Conservation (phyloP, 2,888 invertebrate genomes). For the Xanthia icteritia region DNA sequence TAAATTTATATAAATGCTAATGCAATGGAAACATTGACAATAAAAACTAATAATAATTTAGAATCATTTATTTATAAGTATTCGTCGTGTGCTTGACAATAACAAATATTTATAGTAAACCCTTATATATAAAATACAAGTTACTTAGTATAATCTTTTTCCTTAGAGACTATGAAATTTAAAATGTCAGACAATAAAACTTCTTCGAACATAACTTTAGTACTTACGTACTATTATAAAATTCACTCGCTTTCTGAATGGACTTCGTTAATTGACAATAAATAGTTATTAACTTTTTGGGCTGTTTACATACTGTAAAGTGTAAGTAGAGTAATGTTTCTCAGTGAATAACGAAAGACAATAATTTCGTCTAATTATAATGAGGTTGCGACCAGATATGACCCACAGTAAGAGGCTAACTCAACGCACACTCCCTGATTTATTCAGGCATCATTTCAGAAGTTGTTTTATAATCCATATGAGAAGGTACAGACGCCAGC, state of each 20-base stretch:
- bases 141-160: constrained; percentile 47
- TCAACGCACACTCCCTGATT: neutral
- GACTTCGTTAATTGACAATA: constrained; percentile 64
- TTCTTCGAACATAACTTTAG: constrained; percentile 57
- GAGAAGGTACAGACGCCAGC: too few relatives aligned
- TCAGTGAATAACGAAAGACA: constrained; percentile 68
- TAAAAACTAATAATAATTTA: constrained; percentile 64
- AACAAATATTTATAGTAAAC: constrained; percentile 57
- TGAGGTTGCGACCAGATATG: constrained; percentile 32
- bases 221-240: constrained; percentile 48
- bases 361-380: constrained; percentile 71
- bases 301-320: constrained; percentile 71
- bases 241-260: constrained; percentile 65
- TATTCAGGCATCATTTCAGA: neutral
- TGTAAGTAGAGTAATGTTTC: constrained; percentile 61
- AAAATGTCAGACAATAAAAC: constrained; percentile 60
- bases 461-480: neutral
- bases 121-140: constrained; percentile 50
- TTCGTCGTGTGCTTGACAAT: constrained; percentile 66
- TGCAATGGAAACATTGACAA: constrained; percentile 75
- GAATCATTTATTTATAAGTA: constrained; percentile 48
- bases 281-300: constrained; percentile 72
- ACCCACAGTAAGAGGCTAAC: neutral
- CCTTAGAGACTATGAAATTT: constrained; percentile 51
- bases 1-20: constrained; percentile 41